Evolutionary conservation across 2,113 vertebrate genomes (phyloP), one percentile per base, ranked within the genome.

Genomic region (Turdus rufiventris): DNA sequence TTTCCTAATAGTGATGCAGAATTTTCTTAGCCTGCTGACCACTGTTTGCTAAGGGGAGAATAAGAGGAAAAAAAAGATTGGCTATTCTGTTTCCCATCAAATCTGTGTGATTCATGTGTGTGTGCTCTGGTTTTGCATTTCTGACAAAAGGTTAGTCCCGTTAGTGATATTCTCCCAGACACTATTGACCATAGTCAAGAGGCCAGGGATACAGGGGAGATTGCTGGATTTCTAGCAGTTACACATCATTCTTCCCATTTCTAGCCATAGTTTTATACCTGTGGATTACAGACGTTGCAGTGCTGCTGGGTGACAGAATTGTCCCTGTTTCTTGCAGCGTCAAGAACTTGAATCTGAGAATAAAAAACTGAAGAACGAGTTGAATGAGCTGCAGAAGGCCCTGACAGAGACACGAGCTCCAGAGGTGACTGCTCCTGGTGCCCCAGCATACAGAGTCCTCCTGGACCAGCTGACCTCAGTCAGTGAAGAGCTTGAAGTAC

Each of bases 271-370:
- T 61, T 92, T 94, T 48, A 67, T 70, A 61, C 74, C 65, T 77
- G 57, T 72, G 42, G 24, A 51, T 85, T 88, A 8, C 58, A 38
- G 20, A 33, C 48, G 4, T 38, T 72, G 38, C 61, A 66, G 12
- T 16, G 54, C 60, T 88, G 40, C n/a, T 50, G 24, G 48, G 13
- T 94, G 62, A 85, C 11, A 0, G 29, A 63, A 36, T 11, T 96
- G 73, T 83, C 26, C 68, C 77, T 84, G 1, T 94, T 89, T 94
- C 56, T 67, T 88, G 53, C 87, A 99, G 99, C 99, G 99, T 67
- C 99, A 99, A 96, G 99, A 99, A 85, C 98, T 99, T 43, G 99
- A 99, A 93, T 99, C 99, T 1, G 99, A 99, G 98, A 99, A 99
- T 95, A 99, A 99, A 97, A 99, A 99, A 82, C 97, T 99, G 94